These are phyloP conservation scores for Pemphigus obesinymphae DNA, from an alignment of 1,140 invertebrate genomes.

Conservation along the genomic window DNA sequence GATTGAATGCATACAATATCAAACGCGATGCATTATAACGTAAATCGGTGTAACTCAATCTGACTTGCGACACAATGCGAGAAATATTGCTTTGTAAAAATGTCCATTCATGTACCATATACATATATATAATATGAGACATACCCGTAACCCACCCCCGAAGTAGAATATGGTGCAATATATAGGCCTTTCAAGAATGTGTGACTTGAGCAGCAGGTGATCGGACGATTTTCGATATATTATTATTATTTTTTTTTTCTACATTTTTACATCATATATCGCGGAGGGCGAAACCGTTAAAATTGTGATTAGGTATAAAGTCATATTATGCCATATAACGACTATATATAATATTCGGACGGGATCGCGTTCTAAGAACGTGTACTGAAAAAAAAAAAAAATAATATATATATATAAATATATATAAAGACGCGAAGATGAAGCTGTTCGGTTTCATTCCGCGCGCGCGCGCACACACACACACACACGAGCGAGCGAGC, in stretches of 20 bases:
- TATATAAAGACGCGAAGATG: slow-evolving; percentile 23
- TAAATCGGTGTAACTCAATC: slow-evolving; percentile 16
- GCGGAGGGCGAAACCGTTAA: not conserved
- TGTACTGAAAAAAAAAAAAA: too few relatives aligned
- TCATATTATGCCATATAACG: too few relatives aligned
- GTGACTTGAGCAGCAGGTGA: slow-evolving; percentile 24
- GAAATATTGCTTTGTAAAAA: slow-evolving; percentile 23
- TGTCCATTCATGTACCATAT: not conserved
- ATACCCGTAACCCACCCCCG: not conserved
- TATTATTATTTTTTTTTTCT: slow-evolving; percentile 24
- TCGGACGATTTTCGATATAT: not conserved
- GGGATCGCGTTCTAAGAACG: slow-evolving; percentile 8
- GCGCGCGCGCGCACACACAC: not conserved
- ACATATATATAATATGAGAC: not conserved
- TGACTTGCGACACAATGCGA: slow-evolving; percentile 6
- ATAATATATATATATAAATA: too few relatives aligned
- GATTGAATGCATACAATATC: not conserved
- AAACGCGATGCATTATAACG: not conserved
- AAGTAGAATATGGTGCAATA: not conserved
- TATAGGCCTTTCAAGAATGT: slow-evolving; percentile 22
- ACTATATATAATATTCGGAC: not conserved
- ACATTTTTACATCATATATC: not conserved
- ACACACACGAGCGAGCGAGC: too few relatives aligned
- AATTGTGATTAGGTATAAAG: slow-evolving; percentile 38
- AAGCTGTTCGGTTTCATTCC: slow-evolving; percentile 26